phyloP scores from a whole-genome alignment of 2,113 vertebrate genomes.

The Vireo altiloquus region DNA sequence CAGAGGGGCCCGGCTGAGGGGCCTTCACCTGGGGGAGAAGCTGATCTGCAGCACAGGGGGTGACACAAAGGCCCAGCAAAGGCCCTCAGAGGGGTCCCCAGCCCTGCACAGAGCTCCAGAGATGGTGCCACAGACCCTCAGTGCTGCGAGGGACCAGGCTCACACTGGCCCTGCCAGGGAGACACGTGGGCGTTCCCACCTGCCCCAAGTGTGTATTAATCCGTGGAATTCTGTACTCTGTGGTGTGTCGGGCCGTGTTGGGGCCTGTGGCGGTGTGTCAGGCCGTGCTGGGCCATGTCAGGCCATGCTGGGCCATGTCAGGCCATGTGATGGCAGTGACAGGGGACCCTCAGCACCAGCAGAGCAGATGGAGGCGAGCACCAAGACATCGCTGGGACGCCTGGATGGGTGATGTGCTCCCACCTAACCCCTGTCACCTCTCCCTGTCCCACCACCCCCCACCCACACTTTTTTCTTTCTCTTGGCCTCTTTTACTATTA shows the following conservation, averaged over 20 bases:
- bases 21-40: neutral
- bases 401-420: neutral
- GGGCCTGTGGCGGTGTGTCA: accelerated
- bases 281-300: too few species aligned
- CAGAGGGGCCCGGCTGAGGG: neutral
- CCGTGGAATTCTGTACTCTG: neutral
- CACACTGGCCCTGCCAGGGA: neutral
- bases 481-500: neutral
- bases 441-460: neutral
- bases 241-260: too few species aligned
- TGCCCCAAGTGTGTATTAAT: accelerated
- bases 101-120: neutral
- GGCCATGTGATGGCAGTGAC: too few species aligned
- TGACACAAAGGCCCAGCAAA: neutral
- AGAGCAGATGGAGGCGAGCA: neutral
- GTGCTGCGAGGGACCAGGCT: neutral
- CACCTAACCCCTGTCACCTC: neutral
- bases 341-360: neutral
- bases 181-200: neutral
- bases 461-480: neutral
- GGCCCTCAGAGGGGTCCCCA: neutral
- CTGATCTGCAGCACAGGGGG: neutral
- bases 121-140: neutral
- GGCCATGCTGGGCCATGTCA: too few species aligned
- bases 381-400: accelerated